Evolutionary conservation across 2,888 invertebrate species (phyloP), one percentile per base, ranked within the genome.

Genomic region (Merodon equestris): DNA sequence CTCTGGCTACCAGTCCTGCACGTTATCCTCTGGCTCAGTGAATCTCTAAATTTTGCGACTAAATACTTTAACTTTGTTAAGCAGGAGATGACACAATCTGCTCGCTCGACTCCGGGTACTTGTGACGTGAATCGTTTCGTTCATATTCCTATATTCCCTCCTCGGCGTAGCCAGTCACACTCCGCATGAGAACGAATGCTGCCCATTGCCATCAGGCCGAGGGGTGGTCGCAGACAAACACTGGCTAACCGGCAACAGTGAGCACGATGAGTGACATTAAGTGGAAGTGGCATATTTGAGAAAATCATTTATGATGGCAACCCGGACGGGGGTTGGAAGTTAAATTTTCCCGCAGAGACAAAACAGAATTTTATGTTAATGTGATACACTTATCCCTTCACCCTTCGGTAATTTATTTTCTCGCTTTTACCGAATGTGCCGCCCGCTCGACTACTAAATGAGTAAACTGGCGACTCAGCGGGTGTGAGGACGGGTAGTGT

Each of bases 231-330:
- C 66, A 40, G 36, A 18, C 53, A 45, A 56, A n/a, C 40, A 48
- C 40, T 50, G 61, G 45, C 45, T 15, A 36, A 58, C 42, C 5
- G 36, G 13, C 45, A 53, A 14, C 48, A 44, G 9, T 45, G 68
- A 64, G 60, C 60, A 54, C 74, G 77, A 76, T 82, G 83, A 82
- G 75, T 84, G 84, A 83, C 84, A 83, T 83, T 76, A 84, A 84
- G 83, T 83, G 84, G 82, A 83, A 83, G 82, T 84, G 83, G 83
- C 84, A 83, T 83, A 84, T 84, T 84, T 83, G 83, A 82, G 82
- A 84, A 27, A 84, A 84, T 83, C 84, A 84, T 83, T 84, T 83
- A 83, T 83, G 83, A 82, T n/a, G n/a, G 50, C 71, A 82, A 64
- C 48, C 61, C 18, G 44, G 10, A 14, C 34, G 42, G 5, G 53